Conservation (phyloP, 1,140 invertebrate species). For the Heliconius himera region DNA sequence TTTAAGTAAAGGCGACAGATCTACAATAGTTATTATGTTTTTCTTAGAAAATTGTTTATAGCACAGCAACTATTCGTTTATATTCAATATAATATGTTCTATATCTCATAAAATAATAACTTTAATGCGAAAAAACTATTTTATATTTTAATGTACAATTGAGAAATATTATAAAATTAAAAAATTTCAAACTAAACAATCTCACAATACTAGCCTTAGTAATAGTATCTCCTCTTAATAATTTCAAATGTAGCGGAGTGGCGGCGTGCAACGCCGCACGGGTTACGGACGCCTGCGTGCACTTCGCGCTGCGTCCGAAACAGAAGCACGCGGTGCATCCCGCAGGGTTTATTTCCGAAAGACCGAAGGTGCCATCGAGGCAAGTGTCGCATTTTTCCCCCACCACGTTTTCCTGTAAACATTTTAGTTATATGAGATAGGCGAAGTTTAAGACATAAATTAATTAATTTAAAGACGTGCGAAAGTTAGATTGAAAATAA, state of each 20-base stretch:
- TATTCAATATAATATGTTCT: too few relatives aligned
- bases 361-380: slow-evolving; percentile 91
- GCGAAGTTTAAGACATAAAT: too few relatives aligned
- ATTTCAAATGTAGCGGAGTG: slow-evolving; percentile 69
- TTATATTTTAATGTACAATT: too few relatives aligned
- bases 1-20: too few relatives aligned
- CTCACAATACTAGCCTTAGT: slow-evolving; percentile 9
- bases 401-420: slow-evolving; percentile 86
- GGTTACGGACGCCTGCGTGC: slow-evolving; percentile 89
- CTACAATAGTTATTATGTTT: too few relatives aligned
- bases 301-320: slow-evolving; percentile 90
- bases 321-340: slow-evolving; percentile 96
- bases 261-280: slow-evolving; percentile 88
- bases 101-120: too few relatives aligned
- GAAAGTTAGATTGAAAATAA: too few relatives aligned
- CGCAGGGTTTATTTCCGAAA: slow-evolving; percentile 86
- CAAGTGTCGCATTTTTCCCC: slow-evolving; percentile 93
- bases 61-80: too few relatives aligned
- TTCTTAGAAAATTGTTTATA: too few relatives aligned
- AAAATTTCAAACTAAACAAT: not conserved
- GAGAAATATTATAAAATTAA: too few relatives aligned
- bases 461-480: too few relatives aligned
- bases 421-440: not conserved
- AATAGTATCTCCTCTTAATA: slow-evolving; percentile 46
- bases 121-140: too few relatives aligned